Percentiles rank a stretch among this genome's conserved stretches.
Conservation (phyloP, 2,113 vertebrate species). For the Dipodomys spectabilis region DNA sequence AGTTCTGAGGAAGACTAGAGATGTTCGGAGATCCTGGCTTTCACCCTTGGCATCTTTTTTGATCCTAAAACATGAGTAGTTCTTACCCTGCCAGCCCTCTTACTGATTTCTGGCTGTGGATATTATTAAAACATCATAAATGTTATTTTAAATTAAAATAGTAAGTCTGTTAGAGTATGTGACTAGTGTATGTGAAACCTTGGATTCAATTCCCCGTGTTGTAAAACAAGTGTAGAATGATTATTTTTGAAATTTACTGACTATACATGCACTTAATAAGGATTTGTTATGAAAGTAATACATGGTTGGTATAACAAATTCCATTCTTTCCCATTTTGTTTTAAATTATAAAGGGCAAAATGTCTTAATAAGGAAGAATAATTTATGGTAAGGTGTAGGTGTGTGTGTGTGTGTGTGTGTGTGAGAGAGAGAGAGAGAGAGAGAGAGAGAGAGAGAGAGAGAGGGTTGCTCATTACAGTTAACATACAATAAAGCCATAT, state of each 20-base stretch:
- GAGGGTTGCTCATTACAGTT: neutral
- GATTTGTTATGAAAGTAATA: neutral
- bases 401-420: neutral
- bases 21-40: neutral
- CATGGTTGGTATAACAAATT: neutral
- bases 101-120: neutral
- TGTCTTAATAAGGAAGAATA: constrained; percentile 14
- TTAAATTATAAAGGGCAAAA: neutral
- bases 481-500: neutral
- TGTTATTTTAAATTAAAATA: neutral
- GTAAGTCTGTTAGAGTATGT: neutral
- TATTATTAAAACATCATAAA: neutral
- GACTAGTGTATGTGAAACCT: neutral
- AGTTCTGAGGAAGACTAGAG: neutral
- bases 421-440: no score
- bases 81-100: neutral
- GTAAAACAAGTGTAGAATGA: no score
- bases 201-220: neutral
- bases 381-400: neutral
- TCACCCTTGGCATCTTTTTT: neutral
- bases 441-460: no score
- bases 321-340: neutral
- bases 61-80: neutral
- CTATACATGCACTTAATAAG: neutral
- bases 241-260: neutral